These are phyloP conservation scores for Drosophila novamexicana DNA, from an alignment of 1,140 invertebrate species.

Conservation along the genomic window DNA sequence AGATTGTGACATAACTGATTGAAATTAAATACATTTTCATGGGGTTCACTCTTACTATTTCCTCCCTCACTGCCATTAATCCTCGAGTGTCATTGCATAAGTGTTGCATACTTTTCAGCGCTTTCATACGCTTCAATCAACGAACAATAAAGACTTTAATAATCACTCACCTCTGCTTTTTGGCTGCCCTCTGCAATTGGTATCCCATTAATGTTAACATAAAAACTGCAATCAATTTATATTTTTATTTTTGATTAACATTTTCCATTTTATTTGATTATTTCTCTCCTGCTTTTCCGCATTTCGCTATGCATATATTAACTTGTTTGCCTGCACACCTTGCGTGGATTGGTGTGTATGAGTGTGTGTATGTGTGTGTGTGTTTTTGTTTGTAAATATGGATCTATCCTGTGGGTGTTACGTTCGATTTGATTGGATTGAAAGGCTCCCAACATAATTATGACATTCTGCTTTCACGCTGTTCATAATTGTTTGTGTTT, in stretches of 20 bases:
- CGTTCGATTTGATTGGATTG: conserved; percentile 72
- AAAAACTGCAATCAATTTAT: conserved; percentile 36
- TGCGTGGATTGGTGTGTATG: conserved; percentile 22
- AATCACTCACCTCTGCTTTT: conserved; percentile 17
- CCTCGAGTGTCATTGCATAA: background rate
- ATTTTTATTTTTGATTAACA: conserved; percentile 80
- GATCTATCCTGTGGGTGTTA: conserved; percentile 28
- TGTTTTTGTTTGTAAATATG: conserved; percentile 10
- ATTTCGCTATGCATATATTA: conserved; percentile 76
- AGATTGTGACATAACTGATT: background rate
- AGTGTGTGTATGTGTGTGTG: conserved; percentile 12
- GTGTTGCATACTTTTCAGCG: conserved; percentile 21
- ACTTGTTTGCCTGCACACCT: conserved; percentile 59
- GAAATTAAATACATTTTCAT: too few species aligned
- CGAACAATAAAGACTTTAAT: background rate
- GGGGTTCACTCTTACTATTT: too few species aligned
- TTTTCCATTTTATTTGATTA: conserved; percentile 84
- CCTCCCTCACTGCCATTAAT: background rate
- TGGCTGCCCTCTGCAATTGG: background rate
- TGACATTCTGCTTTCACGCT: conserved; percentile 62
- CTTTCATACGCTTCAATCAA: background rate
- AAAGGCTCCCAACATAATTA: conserved; percentile 80
- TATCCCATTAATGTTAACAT: conserved; percentile 7
- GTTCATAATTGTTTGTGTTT: conserved; percentile 36
- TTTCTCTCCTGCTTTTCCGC: conserved; percentile 69